These are phyloP conservation scores for Thelaira solivaga DNA, from an alignment of 2,888 invertebrate genomes.

Conservation along the genomic window DNA sequence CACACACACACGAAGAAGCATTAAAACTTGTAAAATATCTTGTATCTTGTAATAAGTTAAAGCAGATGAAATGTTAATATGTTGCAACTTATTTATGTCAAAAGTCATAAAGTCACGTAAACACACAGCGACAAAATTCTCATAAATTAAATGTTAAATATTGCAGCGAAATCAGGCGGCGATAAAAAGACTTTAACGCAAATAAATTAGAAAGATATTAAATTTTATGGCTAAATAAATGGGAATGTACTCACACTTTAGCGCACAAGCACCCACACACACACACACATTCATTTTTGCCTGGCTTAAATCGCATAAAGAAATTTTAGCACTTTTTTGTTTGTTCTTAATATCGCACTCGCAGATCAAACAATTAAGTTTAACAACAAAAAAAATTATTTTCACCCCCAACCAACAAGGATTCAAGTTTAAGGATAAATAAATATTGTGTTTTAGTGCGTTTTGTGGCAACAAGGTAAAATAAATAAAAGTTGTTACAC, in stretches of 20 bases:
- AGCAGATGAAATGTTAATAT: constrained; percentile 60
- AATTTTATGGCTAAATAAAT: constrained; percentile 48
- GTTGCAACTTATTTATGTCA: constrained; percentile 58
- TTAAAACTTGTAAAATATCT: constrained; percentile 37
- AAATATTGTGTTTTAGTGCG: too few relatives aligned
- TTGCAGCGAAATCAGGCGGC: constrained; percentile 43
- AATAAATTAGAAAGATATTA: constrained; percentile 59
- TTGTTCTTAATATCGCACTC: neutral
- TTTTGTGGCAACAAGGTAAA: too few relatives aligned
- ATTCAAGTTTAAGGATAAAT: neutral
- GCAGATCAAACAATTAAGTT: constrained; percentile 6
- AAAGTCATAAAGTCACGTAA: constrained; percentile 61
- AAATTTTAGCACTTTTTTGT: neutral
- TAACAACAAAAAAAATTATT: neutral
- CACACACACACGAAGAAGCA: neutral
- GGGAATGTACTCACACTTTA: neutral
- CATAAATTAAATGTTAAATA: constrained; percentile 58
- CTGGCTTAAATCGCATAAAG: neutral
- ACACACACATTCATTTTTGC: too few relatives aligned
- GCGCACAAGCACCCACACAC: neutral
- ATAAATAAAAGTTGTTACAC: neutral
- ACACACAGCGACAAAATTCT: constrained; percentile 51
- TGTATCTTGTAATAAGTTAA: constrained; percentile 32
- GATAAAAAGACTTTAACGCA: constrained; percentile 48
- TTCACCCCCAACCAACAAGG: neutral